Evolutionary conservation across 2,888 invertebrate genomes (phyloP).

Genomic region (Leptothorax acervorum): DNA sequence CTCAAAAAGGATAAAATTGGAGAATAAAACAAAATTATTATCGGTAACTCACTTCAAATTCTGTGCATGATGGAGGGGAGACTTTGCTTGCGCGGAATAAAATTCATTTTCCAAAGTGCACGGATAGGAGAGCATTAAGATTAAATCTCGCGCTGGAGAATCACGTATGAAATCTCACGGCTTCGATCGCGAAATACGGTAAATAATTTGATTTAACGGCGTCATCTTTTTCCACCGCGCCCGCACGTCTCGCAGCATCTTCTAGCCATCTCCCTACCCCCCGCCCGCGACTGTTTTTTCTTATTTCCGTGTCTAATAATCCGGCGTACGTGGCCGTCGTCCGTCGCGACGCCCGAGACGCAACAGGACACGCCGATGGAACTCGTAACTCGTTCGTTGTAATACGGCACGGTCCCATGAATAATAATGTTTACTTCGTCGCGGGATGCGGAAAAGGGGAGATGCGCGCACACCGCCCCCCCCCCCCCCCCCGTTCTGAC

Average conservation of each 20-base stretch:
- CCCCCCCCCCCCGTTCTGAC: conserved; percentile 11
- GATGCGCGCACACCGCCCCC: neutral
- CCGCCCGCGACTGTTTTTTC: conserved; percentile 31
- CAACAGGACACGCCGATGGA: conserved; percentile 44
- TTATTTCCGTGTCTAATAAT: conserved; percentile 62
- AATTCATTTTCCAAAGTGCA: conserved; percentile 34
- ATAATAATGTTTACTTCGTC: conserved; percentile 77
- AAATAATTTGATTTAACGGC: conserved; percentile 62
- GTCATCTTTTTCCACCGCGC: conserved; percentile 26
- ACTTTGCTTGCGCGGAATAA: neutral
- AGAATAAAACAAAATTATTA: neutral
- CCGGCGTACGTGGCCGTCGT: conserved; percentile 60
- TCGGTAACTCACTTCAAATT: neutral
- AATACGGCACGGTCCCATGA: conserved; percentile 78
- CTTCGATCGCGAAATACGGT: conserved; percentile 45
- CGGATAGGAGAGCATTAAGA: neutral
- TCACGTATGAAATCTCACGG: conserved; percentile 59
- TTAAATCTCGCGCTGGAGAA: conserved; percentile 48
- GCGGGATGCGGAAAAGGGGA: conserved; percentile 22
- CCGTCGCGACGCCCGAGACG: conserved; percentile 39
- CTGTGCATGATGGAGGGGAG: neutral
- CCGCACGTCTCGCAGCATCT: neutral
- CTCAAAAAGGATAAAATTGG: neutral
- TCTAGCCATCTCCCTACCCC: neutral
- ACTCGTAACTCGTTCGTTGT: conserved; percentile 72